Percentiles rank a stretch among this genome's conserved stretches.
phyloP scores from a whole-genome alignment of 2,888 invertebrate genomes.

The Cantharis nigra region DNA sequence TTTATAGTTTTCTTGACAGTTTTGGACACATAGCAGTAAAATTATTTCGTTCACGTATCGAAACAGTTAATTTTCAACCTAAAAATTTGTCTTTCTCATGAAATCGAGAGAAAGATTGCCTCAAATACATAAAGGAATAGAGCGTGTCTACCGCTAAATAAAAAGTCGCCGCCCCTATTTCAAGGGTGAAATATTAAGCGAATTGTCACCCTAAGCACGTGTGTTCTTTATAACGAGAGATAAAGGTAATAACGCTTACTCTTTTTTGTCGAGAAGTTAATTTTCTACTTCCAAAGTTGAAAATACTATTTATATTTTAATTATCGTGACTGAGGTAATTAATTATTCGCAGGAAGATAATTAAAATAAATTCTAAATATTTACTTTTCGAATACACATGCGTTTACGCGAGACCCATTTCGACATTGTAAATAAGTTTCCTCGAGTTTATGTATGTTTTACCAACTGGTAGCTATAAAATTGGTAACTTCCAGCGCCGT shows the following conservation, averaged over 20 bases:
- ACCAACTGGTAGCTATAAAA: neutral
- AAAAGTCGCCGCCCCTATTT: slow-evolving; percentile 28
- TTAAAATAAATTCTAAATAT: neutral
- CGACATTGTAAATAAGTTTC: neutral
- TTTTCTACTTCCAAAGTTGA: slow-evolving; percentile 18
- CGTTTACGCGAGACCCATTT: neutral
- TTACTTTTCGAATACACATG: neutral
- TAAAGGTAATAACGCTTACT: slow-evolving; percentile 29
- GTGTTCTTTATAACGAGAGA: slow-evolving; percentile 33
- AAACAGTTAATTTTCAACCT: slow-evolving; percentile 45
- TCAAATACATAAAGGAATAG: slow-evolving; percentile 18
- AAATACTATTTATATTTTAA: neutral
- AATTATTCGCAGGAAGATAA: neutral
- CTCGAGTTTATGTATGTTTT: neutral
- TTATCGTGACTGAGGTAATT: neutral
- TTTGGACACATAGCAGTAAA: neutral
- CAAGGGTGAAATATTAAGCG: slow-evolving; percentile 34
- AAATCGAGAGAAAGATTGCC: slow-evolving; percentile 11
- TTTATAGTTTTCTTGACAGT: neutral
- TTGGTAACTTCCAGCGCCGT: neutral
- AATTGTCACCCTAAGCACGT: slow-evolving; percentile 34
- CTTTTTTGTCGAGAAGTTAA: slow-evolving; percentile 25
- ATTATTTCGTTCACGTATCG: slow-evolving; percentile 41
- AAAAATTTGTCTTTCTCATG: slow-evolving; percentile 26
- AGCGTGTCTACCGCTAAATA: slow-evolving; percentile 22